Percentiles rank a stretch among this genome's conserved stretches.
phyloP scores from a whole-genome alignment of 2,113 vertebrate genomes.

The Bucco capensis region DNA sequence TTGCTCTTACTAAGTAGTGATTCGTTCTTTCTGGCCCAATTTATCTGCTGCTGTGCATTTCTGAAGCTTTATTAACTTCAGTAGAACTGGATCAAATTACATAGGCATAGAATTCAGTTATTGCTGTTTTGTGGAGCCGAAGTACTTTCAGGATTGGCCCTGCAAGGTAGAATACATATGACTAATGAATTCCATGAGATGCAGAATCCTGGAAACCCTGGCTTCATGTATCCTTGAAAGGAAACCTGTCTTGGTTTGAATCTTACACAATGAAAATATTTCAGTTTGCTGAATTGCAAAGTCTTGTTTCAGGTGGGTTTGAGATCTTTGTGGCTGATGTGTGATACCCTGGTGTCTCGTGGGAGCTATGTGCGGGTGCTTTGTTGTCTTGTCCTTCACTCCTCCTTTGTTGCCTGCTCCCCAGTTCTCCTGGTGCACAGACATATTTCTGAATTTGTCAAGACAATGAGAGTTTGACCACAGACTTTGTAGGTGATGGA shows the following conservation, averaged over 20 bases:
- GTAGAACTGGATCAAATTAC: neutral
- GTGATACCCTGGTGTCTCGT: rapidly evolving
- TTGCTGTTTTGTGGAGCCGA: neutral
- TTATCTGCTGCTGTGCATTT: neutral
- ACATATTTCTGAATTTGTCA: neutral
- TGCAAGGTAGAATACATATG: neutral
- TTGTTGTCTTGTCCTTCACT: neutral
- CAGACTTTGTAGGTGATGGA: neutral
- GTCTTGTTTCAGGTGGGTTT: neutral
- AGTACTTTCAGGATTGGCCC: neutral
- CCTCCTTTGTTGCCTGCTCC: neutral
- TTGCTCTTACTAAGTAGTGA: neutral
- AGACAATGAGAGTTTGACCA: neutral
- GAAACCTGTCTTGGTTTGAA: neutral
- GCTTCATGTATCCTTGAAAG: neutral
- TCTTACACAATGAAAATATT: neutral
- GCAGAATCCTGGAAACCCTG: neutral
- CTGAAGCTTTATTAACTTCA: neutral
- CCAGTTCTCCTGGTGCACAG: neutral
- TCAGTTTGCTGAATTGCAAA: neutral
- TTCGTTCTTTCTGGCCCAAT: neutral
- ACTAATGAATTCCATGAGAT: neutral
- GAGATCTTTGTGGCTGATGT: neutral
- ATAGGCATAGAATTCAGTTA: neutral
- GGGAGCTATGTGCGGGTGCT: rapidly evolving